Conservation (phyloP, 2,888 invertebrate genomes). For the Cacoxenus indagator region DNA sequence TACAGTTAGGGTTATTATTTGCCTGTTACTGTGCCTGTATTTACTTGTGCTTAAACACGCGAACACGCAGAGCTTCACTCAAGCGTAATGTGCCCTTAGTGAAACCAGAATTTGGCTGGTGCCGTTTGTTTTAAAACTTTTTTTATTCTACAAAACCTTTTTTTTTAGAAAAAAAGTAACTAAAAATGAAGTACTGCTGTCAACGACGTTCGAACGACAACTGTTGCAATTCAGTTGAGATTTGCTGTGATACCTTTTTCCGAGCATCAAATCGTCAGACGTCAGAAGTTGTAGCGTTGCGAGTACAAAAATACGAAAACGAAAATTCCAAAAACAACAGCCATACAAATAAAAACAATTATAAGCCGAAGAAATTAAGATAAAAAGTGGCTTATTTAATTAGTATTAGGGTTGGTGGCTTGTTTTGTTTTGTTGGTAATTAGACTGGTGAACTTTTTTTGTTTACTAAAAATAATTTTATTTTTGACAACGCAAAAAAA, state of each 20-base stretch:
- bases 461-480: no score
- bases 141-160: no score
- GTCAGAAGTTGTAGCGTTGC: neutral
- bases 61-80: neutral
- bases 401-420: no score
- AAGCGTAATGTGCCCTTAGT: no score
- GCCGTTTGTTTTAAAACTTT: no score
- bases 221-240: slow-evolving; percentile 12
- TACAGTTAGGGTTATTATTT: neutral
- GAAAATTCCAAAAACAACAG: neutral
- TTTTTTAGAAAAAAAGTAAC: neutral
- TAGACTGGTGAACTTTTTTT: no score
- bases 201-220: slow-evolving; percentile 1
- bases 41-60: neutral
- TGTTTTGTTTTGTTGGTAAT: no score
- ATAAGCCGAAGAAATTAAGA: neutral
- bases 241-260: neutral
- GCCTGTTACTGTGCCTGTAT: neutral
- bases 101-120: no score
- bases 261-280: neutral
- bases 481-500: no score
- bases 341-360: neutral
- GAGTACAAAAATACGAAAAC: neutral
- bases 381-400: no score
- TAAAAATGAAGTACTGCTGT: neutral